Percentiles rank a stretch among this genome's conserved stretches.
These are phyloP conservation scores for Thryonomys swinderianus DNA, from an alignment of 2,113 vertebrate genomes.

Conservation along the genomic window DNA sequence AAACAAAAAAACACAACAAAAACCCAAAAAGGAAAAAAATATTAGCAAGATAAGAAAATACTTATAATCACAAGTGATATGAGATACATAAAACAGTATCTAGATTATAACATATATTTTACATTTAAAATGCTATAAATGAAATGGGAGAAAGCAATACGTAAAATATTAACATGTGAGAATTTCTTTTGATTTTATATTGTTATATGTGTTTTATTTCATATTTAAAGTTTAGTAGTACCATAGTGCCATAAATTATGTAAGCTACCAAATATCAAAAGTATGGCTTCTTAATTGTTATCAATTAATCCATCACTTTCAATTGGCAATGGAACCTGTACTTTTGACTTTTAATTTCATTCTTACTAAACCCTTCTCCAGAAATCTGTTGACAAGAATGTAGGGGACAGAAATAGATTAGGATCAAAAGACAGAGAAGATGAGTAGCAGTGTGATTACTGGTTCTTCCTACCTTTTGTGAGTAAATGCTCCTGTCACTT, in stretches of 20 bases:
- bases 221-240: constrained; percentile 34
- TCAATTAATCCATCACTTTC: constrained; percentile 27
- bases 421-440: neutral
- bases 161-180: neutral
- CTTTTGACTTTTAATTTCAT: constrained; percentile 32
- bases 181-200: neutral
- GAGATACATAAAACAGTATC: neutral
- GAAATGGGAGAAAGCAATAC: neutral
- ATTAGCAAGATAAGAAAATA: neutral
- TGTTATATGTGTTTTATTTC: constrained; percentile 7
- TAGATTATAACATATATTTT: neutral
- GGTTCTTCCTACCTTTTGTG: neutral
- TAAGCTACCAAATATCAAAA: constrained; percentile 40
- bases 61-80: neutral
- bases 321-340: constrained; percentile 19
- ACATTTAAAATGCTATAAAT: constrained; percentile 3
- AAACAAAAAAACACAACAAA: no score
- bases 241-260: constrained; percentile 35
- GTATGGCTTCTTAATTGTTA: constrained; percentile 6
- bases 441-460: neutral
- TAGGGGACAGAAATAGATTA: neutral
- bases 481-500: neutral
- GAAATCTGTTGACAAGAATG: neutral
- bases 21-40: neutral
- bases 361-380: constrained; percentile 22